Evolutionary conservation across 2,888 invertebrate species (phyloP).

Genomic region (Phyllotreta striolata): DNA sequence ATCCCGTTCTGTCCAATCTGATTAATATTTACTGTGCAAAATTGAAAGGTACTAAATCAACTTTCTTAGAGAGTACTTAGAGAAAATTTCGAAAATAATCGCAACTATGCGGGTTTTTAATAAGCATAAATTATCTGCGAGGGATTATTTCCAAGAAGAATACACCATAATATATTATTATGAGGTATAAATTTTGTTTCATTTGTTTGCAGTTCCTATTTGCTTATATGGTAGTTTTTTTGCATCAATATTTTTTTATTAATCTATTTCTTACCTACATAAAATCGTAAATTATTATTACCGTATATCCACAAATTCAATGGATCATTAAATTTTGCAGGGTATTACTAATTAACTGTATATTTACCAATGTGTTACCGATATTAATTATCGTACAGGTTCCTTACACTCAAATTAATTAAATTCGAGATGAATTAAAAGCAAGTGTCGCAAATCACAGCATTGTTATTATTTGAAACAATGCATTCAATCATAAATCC

Average conservation of each 20-base stretch:
- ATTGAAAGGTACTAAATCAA: conserved; percentile 27
- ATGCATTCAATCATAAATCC: not conserved
- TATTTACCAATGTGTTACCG: too few relatives aligned
- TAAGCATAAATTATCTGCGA: conserved; percentile 14
- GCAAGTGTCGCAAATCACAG: not conserved
- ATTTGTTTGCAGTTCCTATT: too few relatives aligned
- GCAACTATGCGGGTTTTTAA: not conserved
- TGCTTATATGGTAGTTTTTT: too few relatives aligned
- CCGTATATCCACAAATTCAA: too few relatives aligned
- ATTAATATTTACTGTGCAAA: conserved; percentile 27
- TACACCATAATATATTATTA: too few relatives aligned
- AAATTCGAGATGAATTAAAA: conserved; percentile 2
- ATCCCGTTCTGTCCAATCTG: conserved; percentile 22
- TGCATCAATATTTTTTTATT: too few relatives aligned
- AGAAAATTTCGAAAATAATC: not conserved
- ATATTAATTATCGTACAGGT: not conserved
- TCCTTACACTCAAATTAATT: not conserved
- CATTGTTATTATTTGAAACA: conserved; percentile 3
- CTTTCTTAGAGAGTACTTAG: conserved; percentile 4
- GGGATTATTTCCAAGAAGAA: not conserved
- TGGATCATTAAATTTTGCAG: too few relatives aligned
- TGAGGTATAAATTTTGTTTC: too few relatives aligned
- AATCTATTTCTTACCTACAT: too few relatives aligned
- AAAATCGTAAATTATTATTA: too few relatives aligned
- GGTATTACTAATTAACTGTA: too few relatives aligned